Evolutionary conservation across 1,140 invertebrate genomes (phyloP).

Genomic region (Orius insidiosus): DNA sequence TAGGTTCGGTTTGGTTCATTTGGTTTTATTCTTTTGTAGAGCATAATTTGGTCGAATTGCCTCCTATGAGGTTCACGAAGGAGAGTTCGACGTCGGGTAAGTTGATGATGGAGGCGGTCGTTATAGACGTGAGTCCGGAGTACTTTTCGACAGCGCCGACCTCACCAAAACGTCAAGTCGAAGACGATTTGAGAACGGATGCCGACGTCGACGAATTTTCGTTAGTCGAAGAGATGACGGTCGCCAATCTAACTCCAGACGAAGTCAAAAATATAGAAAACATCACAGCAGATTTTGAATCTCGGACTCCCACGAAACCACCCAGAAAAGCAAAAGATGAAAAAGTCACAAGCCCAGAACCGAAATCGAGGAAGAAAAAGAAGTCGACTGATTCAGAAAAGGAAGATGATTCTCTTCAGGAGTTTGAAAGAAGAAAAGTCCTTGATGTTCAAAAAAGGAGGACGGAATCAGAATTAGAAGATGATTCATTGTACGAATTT

Average conservation of each 20-base stretch:
- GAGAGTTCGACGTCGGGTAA: constrained; percentile 75
- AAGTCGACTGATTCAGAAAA: constrained; percentile 20
- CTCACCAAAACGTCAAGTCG: constrained; percentile 20
- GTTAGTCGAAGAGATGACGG: constrained; percentile 37
- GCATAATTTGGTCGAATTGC: constrained; percentile 72
- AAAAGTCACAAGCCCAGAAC: constrained; percentile 10
- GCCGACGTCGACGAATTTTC: constrained; percentile 71
- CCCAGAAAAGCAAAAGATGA: constrained; percentile 7
- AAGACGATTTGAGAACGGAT: constrained; percentile 66
- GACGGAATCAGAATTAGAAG: constrained; percentile 18
- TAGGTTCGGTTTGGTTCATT: constrained; percentile 21
- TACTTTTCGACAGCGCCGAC: constrained; percentile 44
- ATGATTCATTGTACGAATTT: constrained; percentile 19
- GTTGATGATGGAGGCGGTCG: constrained; percentile 73
- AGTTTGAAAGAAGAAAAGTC: constrained; percentile 20
- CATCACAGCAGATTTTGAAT: constrained; percentile 26
- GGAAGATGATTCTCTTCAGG: constrained; percentile 21
- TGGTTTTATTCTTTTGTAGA: constrained; percentile 28
- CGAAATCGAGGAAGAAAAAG: constrained; percentile 11
- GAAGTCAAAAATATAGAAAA: constrained; percentile 26
- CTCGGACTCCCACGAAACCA: constrained; percentile 18
- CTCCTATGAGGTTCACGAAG: constrained; percentile 70
- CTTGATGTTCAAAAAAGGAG: constrained; percentile 10
- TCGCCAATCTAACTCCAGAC: constrained; percentile 21
- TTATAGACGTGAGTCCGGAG: constrained; percentile 73